phyloP scores from a whole-genome alignment of 2,113 vertebrate species.

The Petroica traversi region DNA sequence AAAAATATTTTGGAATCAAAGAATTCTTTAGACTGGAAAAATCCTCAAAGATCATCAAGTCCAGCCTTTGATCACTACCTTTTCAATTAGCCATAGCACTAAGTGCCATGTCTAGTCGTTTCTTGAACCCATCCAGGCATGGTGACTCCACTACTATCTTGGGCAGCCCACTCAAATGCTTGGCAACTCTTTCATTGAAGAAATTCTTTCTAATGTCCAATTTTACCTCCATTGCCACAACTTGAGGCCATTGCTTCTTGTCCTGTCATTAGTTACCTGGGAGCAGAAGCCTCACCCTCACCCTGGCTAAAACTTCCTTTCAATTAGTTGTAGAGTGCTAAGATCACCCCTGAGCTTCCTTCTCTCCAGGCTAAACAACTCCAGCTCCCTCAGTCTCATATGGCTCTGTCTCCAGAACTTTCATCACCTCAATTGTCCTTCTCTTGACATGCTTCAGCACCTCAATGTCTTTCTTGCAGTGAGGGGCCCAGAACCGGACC shows the following conservation, averaged over 20 bases:
- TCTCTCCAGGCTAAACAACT: not conserved
- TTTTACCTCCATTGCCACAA: not conserved
- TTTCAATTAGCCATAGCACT: not conserved
- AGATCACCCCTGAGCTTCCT: not conserved
- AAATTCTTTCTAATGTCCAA: not conserved
- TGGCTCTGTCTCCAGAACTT: not conserved
- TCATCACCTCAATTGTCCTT: not conserved
- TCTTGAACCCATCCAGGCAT: not conserved
- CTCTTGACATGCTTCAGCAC: not conserved
- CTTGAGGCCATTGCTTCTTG: not conserved
- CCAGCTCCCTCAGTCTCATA: not conserved
- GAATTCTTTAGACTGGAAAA: not conserved
- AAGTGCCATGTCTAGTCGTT: rapidly evolving
- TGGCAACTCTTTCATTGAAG: not conserved
- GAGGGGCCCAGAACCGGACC: not conserved
- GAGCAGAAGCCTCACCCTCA: not conserved
- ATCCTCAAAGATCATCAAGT: not conserved
- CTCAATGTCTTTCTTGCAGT: not conserved
- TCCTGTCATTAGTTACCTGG: not conserved
- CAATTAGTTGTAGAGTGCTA: not conserved
- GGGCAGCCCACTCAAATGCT: not conserved
- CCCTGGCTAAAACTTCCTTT: not conserved
- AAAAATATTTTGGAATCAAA: not conserved
- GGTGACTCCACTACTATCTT: not conserved
- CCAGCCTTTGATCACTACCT: not conserved